These are phyloP conservation scores for Drosophila yakuba DNA, from an alignment of 1,140 invertebrate genomes.

Conservation along the genomic window DNA sequence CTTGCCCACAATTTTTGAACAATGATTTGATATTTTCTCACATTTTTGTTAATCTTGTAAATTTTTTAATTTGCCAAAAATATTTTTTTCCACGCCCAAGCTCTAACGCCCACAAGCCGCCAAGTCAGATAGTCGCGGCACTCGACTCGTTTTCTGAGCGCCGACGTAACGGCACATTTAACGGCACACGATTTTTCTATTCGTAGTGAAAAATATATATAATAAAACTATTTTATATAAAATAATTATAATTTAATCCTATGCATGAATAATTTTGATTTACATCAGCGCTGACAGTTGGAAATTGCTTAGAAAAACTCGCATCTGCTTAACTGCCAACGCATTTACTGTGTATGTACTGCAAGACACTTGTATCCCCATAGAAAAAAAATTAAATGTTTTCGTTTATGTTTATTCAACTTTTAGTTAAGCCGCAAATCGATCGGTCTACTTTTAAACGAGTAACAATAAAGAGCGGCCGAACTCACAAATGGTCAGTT, in stretches of 20 bases:
- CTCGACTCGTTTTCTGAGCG: too few species aligned
- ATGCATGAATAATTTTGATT: constrained; percentile 11
- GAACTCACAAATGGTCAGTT: constrained; percentile 96
- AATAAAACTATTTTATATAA: neutral
- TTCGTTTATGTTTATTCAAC: constrained; percentile 84
- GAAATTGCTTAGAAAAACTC: constrained; percentile 29
- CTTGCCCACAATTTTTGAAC: too few species aligned
- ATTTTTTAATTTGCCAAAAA: too few species aligned
- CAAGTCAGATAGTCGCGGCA: too few species aligned
- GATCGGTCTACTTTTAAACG: constrained; percentile 95
- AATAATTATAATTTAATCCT: constrained; percentile 1
- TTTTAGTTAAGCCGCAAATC: constrained; percentile 95
- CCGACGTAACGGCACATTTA: too few species aligned
- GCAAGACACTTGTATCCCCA: too few species aligned
- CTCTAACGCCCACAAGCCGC: too few species aligned
- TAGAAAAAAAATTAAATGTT: too few species aligned
- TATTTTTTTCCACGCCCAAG: too few species aligned
- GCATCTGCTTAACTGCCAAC: constrained; percentile 25
- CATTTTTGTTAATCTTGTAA: too few species aligned
- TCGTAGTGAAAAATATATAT: too few species aligned
- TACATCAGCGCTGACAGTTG: neutral
- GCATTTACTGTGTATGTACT: constrained; percentile 49
- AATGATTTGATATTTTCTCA: too few species aligned
- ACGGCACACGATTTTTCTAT: neutral
- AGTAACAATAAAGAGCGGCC: constrained; percentile 95